Evolutionary conservation across 2,797 vertebrate genomes (phyloP).

Genomic region (Xenopus petersii): DNA sequence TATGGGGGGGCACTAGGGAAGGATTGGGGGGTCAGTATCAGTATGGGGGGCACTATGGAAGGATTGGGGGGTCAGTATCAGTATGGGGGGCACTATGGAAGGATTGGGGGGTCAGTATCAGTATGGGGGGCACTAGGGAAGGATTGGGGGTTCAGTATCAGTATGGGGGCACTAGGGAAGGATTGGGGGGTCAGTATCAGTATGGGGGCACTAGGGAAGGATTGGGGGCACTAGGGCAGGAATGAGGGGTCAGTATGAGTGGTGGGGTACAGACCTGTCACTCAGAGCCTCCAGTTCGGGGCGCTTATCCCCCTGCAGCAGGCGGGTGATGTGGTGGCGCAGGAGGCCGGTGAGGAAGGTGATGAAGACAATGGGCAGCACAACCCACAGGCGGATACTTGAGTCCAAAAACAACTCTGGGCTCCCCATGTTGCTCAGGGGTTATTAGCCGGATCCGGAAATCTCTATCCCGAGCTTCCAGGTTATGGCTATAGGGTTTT

Average conservation of each 20-base stretch:
- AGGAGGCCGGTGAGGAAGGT: constrained; percentile 76
- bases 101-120: not conserved
- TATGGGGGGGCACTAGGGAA: not conserved
- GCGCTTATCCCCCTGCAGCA: constrained; percentile 75
- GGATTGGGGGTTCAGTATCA: too few relatives aligned
- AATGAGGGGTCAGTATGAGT: too few relatives aligned
- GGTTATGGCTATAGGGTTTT: not conserved
- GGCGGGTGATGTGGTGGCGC: constrained; percentile 75
- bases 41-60: too few relatives aligned
- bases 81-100: not conserved
- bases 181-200: too few relatives aligned
- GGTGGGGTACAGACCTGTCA: too few relatives aligned
- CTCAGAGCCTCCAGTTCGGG: constrained; percentile 62
- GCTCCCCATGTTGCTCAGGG: constrained; percentile 60
- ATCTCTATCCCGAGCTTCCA: not conserved
- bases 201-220: too few relatives aligned
- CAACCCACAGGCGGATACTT: constrained; percentile 79
- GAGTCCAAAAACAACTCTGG: constrained; percentile 79
- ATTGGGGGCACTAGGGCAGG: too few relatives aligned
- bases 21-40: too few relatives aligned
- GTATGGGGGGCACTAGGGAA: not conserved
- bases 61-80: too few relatives aligned
- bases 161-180: too few relatives aligned
- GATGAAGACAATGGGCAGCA: constrained; percentile 80
- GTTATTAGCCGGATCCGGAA: not conserved